Base-by-base conservation (phyloP, 2,113 vertebrate species). In the Aythya baeri region DNA sequence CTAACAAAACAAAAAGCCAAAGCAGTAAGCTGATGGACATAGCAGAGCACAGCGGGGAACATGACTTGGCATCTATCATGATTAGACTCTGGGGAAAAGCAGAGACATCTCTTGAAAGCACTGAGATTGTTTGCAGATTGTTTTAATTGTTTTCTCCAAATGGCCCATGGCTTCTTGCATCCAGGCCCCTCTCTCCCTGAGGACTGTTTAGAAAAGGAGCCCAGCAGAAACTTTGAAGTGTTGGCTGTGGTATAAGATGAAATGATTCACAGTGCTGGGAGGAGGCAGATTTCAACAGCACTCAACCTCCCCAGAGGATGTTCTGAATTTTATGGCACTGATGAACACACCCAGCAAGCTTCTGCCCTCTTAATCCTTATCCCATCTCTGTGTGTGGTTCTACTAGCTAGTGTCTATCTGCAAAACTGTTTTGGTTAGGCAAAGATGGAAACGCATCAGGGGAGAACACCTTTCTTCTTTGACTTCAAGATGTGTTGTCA, bases 401-500 rank as follows among this genome's bases (percentile, higher is more conserved):
- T 63, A 4, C n/a, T 43, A 43, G 31, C 8, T 36, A n/a, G 11
- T 3, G 11, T 50, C 67, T 74, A 36, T 43, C 49, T 21, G 57
- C 34, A 36, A 6, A 41, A 20, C 44, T 46, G 16, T 43, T 80
- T 57, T 57, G 34, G 68, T n/a, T 54, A 76, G 36, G 13, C 10
- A 36, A 57, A 32, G 22, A 23, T 21, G 6, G 22, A 17, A 22
- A 41, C 4, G 27, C 4, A 2, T 0, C 22, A 4, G 3, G 5
- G 23, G 3, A 14, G 23, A 31, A 73, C n/a, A 54, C 13, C 7
- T 38, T 7, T 26, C 59, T 67, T 61, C 20, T 57, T 83, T 74
- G 38, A 67, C n/a, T 3, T 26, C 52, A 22, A 83, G 9, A 49
- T 38, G 1, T 61, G 46, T 81, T 18, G 12, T 22, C 13, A 9